Percentiles rank a stretch among this genome's conserved stretches.
Conservation (phyloP, 2,797 vertebrate species). For the Alcedo quadribrachys region DNA sequence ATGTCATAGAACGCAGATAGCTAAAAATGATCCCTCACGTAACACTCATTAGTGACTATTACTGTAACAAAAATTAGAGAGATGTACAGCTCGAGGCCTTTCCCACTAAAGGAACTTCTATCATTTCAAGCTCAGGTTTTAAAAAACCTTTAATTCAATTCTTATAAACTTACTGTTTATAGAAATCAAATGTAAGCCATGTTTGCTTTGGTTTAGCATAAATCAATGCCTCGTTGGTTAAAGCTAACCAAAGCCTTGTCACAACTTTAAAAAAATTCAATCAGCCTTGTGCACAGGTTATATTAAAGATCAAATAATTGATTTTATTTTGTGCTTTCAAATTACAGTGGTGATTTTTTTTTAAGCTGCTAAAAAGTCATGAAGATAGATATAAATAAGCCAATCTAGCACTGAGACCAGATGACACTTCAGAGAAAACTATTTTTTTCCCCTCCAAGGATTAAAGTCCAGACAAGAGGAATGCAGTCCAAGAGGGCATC, state of each 20-base stretch:
- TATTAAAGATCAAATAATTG: background rate
- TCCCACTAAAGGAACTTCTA: background rate
- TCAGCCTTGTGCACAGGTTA: background rate
- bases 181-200: background rate
- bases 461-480: constrained; percentile 40
- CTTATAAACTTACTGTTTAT: background rate
- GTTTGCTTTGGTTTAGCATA: background rate
- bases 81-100: background rate
- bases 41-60: background rate
- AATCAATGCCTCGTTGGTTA: background rate
- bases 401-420: background rate
- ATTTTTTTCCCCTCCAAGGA: background rate
- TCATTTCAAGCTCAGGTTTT: background rate
- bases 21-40: background rate
- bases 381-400: background rate
- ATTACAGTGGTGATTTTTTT: background rate
- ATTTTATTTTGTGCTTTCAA: background rate
- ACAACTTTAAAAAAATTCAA: background rate
- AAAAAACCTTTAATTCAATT: background rate
- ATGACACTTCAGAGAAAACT: constrained; percentile 2
- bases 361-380: background rate
- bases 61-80: background rate
- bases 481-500: constrained; percentile 36
- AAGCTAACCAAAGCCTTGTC: background rate
- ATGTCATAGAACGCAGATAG: background rate